Evolutionary conservation across 2,113 vertebrate species (phyloP).

Genomic region (Engystomops pustulosus): DNA sequence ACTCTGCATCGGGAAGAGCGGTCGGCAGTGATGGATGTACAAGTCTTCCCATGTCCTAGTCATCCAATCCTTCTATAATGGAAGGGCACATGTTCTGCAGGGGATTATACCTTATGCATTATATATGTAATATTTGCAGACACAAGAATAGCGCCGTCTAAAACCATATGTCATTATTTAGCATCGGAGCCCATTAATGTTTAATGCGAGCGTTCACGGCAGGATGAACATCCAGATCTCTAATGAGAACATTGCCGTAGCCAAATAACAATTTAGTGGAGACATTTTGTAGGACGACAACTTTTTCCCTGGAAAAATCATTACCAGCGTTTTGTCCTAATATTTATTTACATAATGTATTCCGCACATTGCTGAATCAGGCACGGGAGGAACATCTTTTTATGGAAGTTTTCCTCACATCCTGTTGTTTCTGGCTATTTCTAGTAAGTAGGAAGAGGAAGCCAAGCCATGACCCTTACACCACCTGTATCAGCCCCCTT

Average conservation of each 20-base stretch:
- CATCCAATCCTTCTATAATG: no score
- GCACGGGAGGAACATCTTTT: background rate
- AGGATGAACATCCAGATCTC: background rate
- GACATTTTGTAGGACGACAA: background rate
- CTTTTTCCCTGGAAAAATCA: slow-evolving; percentile 27
- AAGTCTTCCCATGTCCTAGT: no score
- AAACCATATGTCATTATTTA: background rate
- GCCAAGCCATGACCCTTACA: background rate
- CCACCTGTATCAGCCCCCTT: slow-evolving; percentile 17
- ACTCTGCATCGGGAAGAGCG: no score
- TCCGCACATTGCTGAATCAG: slow-evolving; percentile 1
- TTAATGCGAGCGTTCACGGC: background rate
- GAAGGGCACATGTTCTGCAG: background rate
- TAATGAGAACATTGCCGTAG: background rate
- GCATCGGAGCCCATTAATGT: slow-evolving; percentile 9
- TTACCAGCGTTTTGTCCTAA: background rate
- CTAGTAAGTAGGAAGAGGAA: background rate
- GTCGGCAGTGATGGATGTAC: no score
- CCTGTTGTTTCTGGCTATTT: slow-evolving; percentile 32
- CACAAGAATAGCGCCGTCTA: background rate
- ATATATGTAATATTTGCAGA: background rate
- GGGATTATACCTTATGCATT: background rate
- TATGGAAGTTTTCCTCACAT: slow-evolving; percentile 18
- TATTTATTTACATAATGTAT: slow-evolving; percentile 28
- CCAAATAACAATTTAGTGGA: background rate